A percentile compares a stretch with the other conserved stretches of the same genome.
phyloP scores from a whole-genome alignment of 2,888 invertebrate genomes.

The Glaucopsyche alexis region DNA sequence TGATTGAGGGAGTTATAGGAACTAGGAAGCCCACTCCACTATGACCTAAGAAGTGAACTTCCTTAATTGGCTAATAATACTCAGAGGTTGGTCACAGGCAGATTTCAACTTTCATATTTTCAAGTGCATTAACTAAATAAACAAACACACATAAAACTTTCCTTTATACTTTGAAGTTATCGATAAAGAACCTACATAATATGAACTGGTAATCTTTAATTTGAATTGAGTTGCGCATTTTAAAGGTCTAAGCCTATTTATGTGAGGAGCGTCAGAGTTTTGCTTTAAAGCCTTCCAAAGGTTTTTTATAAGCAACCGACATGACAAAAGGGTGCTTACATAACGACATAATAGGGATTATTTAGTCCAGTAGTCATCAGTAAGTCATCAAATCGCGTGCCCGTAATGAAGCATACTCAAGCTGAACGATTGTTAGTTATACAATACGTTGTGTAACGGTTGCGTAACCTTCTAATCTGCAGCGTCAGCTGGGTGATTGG shows the following conservation, averaged over 20 bases:
- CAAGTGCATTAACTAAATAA: background rate
- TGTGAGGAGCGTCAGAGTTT: too few relatives aligned
- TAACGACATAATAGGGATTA: conserved; percentile 5
- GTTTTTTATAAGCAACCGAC: too few relatives aligned
- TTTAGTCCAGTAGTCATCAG: conserved; percentile 17
- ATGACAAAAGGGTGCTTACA: background rate
- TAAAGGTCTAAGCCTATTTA: too few relatives aligned
- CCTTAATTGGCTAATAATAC: background rate
- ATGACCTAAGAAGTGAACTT: background rate
- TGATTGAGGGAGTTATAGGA: too few relatives aligned
- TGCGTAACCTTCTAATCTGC: conserved; percentile 13
- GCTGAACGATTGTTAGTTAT: conserved; percentile 14
- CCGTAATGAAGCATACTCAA: conserved; percentile 13
- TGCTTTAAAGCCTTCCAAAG: too few relatives aligned
- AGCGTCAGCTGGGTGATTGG: background rate
- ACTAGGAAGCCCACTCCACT: too few relatives aligned
- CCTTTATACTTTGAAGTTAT: background rate
- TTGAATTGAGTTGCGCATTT: too few relatives aligned
- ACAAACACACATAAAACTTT: background rate
- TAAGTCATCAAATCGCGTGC: conserved; percentile 11
- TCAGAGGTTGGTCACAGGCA: background rate
- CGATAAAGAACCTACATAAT: too few relatives aligned
- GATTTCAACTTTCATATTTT: background rate
- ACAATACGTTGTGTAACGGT: conserved; percentile 11
- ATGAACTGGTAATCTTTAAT: too few relatives aligned